Evolutionary conservation across 2,888 invertebrate species (phyloP), one percentile per base, ranked within the genome.

Genomic region (Subacronicta megacephala): DNA sequence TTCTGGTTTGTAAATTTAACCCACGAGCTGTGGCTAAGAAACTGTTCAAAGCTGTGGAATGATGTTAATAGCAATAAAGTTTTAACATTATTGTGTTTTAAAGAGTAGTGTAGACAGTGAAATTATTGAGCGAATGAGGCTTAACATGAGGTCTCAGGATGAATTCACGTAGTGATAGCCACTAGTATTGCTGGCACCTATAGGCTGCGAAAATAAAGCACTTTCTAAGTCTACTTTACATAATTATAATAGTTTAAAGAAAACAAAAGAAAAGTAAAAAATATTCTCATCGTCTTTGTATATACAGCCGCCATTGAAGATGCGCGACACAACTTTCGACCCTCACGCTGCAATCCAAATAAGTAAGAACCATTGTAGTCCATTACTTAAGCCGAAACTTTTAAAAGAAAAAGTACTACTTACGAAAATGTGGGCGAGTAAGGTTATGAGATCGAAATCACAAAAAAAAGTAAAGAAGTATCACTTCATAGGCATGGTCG

Each of bases 351-450:
- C 20, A 55, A n/a, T 43, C 12, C 13, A 13, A 58, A 16, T 50
- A 44, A 53, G 37, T 46, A 44, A 47, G 12, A 52, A 38, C 49
- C 40, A 38, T 41, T 37, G 37, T 45, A 45, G 26, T 50, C 26
- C 29, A 55, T 58, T 67, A 69, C 35, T 50, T 49, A 43, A n/a
- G 20, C 10, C 26, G 2, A 51, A 44, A 50, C 37, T 53, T 53
- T 63, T 56, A 50, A 55, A 65, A 46, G 40, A 44, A 56, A 46
- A 58, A 58, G 35, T 40, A 50, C 13, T 37, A 56, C 17, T 50
- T 56, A 54, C 49, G 17, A 47, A 49, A 33, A 41, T 51, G 46
- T 55, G 33, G 0, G 17, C 10, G 2, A 41, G 36, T 44, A 33
- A 44, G 47, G 63, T 45, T 55, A 45, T 47, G 44, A 47, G 38